phyloP scores from a whole-genome alignment of 2,888 invertebrate genomes.

The Leptogaster cylindrica region DNA sequence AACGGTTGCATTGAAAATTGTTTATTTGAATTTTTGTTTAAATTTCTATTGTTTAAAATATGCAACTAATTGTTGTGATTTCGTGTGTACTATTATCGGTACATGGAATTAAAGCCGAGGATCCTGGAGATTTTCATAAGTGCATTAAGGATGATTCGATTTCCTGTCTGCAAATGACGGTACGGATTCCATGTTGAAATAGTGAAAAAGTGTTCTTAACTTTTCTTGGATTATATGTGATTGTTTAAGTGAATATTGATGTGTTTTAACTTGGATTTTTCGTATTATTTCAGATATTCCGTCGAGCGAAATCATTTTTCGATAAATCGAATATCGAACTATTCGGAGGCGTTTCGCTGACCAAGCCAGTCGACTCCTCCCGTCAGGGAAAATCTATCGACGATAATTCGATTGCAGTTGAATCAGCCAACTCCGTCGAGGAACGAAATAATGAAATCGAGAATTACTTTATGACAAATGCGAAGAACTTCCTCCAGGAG shows the following conservation, averaged over 20 bases:
- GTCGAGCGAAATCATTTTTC: conserved; percentile 67
- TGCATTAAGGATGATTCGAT: conserved; percentile 70
- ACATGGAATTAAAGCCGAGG: conserved; percentile 49
- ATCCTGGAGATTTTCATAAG: conserved; percentile 63
- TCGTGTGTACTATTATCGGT: conserved; percentile 58
- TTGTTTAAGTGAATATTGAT: neutral
- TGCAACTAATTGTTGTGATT: conserved; percentile 58
- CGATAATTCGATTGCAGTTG: conserved; percentile 63
- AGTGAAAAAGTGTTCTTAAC: conserved; percentile 48
- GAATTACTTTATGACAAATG: conserved; percentile 65
- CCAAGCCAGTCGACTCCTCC: conserved; percentile 53
- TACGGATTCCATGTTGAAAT: too few relatives aligned
- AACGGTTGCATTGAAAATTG: too few relatives aligned
- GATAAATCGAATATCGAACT: conserved; percentile 66
- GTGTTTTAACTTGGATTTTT: conserved; percentile 19
- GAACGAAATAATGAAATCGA: conserved; percentile 67
- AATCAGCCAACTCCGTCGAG: conserved; percentile 63
- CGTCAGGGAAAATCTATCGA: conserved; percentile 63
- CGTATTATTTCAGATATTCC: conserved; percentile 61
- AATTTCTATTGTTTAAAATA: too few relatives aligned
- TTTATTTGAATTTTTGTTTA: too few relatives aligned
- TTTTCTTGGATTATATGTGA: conserved; percentile 45
- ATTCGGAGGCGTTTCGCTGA: conserved; percentile 65
- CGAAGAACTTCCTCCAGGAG: conserved; percentile 66
- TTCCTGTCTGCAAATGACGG: conserved; percentile 69